Evolutionary conservation across 1,140 invertebrate species (phyloP), one percentile per base, ranked within the genome.

Genomic region (Gonatopus flavifemur): DNA sequence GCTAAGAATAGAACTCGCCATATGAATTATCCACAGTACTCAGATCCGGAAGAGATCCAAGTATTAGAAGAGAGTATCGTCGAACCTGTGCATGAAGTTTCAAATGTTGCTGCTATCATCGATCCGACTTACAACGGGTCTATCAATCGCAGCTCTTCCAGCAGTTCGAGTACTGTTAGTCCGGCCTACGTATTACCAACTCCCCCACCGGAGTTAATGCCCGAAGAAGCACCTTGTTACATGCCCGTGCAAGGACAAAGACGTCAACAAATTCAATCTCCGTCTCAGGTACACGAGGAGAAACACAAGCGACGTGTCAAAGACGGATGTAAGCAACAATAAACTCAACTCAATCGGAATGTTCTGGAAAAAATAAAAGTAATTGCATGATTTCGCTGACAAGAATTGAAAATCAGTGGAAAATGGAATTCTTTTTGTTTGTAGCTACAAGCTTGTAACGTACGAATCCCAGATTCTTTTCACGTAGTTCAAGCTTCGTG

Each of bases 211-310:
- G 75, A 71, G 38, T 49, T 70, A 3, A 69, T 68, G 66, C 54
- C 57, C n/a, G 81, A 84, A 21, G 84, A 83, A 55, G 78, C 81
- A 24, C 84, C 86, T 3, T 87, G 86, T 52, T 89, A 89, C 58
- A 88, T 89, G 87, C 88, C 88, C 36, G 88, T 90, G 59, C 88
- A 88, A 72, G 88, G 88, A 35, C 88, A 88, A 60, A 74, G 87
- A 47, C 74, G 88, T 59, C 86, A 69, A 56, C 72, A 76, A 41
- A 53, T 49, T 3, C 59, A 74, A 59, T 62, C 73, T 7, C 62
- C 74, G 5, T 75, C 77, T 1, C 66, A 80, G 15, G 69, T 72
- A 41, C 80, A 82, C 41, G 80, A 82, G 33, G 76, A 77, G 39
- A 80, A 80, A 40, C 71, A 80, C 4, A 77, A 78, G 36, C 71